These are phyloP conservation scores for Bovichtus variegatus DNA, from an alignment of 2,797 vertebrate genomes.

Conservation along the genomic window DNA sequence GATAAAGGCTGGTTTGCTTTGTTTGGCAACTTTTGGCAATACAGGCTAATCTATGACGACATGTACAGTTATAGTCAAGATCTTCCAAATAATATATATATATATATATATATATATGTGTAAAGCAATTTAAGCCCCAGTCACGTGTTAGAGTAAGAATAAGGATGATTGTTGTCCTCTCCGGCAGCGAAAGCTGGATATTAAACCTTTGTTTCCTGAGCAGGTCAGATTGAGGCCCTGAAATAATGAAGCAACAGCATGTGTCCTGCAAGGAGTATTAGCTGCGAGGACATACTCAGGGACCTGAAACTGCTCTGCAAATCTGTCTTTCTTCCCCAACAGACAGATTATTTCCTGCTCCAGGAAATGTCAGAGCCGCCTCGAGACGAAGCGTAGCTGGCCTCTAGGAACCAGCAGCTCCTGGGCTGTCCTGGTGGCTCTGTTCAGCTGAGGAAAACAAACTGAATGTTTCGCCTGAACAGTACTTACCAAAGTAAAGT, in stretches of 20 bases:
- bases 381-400: constrained; percentile 50
- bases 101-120: too few species aligned
- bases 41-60: background rate
- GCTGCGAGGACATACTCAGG: constrained; percentile 55
- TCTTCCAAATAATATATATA: background rate
- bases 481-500: too few species aligned
- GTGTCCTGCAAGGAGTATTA: constrained; percentile 39
- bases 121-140: constrained; percentile 1
- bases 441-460: constrained; percentile 8
- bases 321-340: constrained; percentile 58
- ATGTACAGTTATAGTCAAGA: constrained; percentile 1
- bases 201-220: constrained; percentile 46
- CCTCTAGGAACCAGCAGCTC: constrained; percentile 42
- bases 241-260: constrained; percentile 48
- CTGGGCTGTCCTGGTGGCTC: constrained; percentile 11
- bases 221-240: constrained; percentile 50
- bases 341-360: constrained; percentile 68
- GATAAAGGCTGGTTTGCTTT: background rate
- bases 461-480: too few species aligned
- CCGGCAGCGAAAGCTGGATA: constrained; percentile 18
- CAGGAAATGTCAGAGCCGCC: constrained; percentile 68
- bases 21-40: background rate
- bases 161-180: background rate
- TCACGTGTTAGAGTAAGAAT: background rate
- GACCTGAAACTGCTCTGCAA: constrained; percentile 49